A percentile compares a stretch with the other conserved stretches of the same genome.
phyloP scores from a whole-genome alignment of 2,797 vertebrate genomes.

The Pantherophis vulpinus region DNA sequence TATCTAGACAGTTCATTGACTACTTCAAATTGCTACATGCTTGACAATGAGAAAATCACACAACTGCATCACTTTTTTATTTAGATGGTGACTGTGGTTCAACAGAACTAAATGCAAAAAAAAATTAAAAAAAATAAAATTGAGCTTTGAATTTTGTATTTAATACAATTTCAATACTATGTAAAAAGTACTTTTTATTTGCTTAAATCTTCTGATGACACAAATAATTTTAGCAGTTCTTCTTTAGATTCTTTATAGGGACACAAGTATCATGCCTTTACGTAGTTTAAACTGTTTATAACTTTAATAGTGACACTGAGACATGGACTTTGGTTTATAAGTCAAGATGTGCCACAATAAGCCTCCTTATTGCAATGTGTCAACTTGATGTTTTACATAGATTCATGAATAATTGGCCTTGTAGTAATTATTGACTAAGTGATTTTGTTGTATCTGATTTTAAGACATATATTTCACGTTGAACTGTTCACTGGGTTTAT shows the following conservation, averaged over 20 bases:
- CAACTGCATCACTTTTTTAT: conserved; percentile 16
- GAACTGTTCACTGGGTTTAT: conserved; percentile 38
- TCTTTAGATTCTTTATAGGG: conserved; percentile 53
- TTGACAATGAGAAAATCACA: conserved; percentile 17
- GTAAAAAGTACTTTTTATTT: conserved; percentile 62
- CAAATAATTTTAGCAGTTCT: conserved; percentile 76
- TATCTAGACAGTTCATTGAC: conserved; percentile 63
- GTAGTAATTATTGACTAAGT: conserved; percentile 61
- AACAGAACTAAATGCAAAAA: conserved; percentile 59
- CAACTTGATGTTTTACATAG: conserved; percentile 71
- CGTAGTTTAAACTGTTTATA: conserved; percentile 81
- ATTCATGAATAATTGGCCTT: conserved; percentile 70
- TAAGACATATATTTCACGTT: conserved; percentile 33
- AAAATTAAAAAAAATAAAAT: conserved; percentile 21
- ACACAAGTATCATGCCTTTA: conserved; percentile 74
- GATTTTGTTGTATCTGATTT: conserved; percentile 50
- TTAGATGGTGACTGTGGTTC: conserved; percentile 50
- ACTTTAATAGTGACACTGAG: conserved; percentile 74
- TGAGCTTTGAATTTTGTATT: conserved; percentile 60
- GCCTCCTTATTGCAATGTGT: conserved; percentile 69
- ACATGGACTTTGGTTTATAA: conserved; percentile 70
- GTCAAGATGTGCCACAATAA: conserved; percentile 68
- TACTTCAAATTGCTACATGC: conserved; percentile 65
- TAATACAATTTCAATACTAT: conserved; percentile 43
- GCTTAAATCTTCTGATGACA: conserved; percentile 69